phyloP scores from a whole-genome alignment of 2,888 invertebrate genomes.

The Eupithecia insigniata region DNA sequence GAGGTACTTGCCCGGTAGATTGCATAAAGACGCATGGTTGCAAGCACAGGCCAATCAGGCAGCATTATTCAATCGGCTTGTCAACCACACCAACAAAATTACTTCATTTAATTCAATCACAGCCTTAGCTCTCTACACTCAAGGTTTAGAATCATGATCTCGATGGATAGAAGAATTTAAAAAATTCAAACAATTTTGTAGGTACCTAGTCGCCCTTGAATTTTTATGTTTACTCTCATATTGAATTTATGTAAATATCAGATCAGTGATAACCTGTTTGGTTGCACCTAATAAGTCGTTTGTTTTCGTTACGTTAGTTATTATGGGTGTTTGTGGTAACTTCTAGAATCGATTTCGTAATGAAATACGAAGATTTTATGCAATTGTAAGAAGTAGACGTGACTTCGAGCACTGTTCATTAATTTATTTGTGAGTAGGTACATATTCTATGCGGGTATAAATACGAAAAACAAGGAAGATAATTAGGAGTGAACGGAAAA shows the following conservation, averaged over 20 bases:
- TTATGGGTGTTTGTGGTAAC: not conserved
- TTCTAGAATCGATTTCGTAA: not conserved
- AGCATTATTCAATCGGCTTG: slow-evolving; percentile 53
- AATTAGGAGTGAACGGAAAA: too few relatives aligned
- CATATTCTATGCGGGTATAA: too few relatives aligned
- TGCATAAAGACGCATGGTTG: slow-evolving; percentile 38
- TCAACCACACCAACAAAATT: slow-evolving; percentile 54
- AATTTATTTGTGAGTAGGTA: not conserved
- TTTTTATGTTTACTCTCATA: slow-evolving; percentile 46
- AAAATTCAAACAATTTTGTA: slow-evolving; percentile 44
- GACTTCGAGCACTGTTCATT: not conserved
- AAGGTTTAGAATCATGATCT: slow-evolving; percentile 17
- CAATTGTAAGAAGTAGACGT: not conserved
- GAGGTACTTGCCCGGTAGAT: slow-evolving; percentile 17
- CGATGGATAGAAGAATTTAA: slow-evolving; percentile 18
- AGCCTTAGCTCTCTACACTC: slow-evolving; percentile 20
- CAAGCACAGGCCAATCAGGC: slow-evolving; percentile 52
- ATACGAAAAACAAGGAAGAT: too few relatives aligned
- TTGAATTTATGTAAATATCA: slow-evolving; percentile 43
- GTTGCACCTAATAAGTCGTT: slow-evolving; percentile 15
- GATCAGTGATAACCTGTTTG: slow-evolving; percentile 18
- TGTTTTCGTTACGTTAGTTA: slow-evolving; percentile 14
- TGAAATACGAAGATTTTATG: not conserved
- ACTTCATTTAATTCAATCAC: slow-evolving; percentile 29
- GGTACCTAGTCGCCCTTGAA: slow-evolving; percentile 46